phyloP scores from a whole-genome alignment of 1,140 invertebrate genomes.

The Apis florea region DNA sequence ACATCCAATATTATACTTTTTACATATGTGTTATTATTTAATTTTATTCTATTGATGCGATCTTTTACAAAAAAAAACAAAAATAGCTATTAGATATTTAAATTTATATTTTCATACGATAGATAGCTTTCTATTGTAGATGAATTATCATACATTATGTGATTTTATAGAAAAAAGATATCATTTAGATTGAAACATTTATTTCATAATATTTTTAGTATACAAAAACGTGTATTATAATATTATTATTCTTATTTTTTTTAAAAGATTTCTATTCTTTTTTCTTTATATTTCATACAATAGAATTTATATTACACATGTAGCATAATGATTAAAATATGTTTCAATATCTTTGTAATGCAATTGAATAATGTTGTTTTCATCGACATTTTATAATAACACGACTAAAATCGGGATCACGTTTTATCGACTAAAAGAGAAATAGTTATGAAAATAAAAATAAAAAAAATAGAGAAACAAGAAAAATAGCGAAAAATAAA shows the following conservation, averaged over 20 bases:
- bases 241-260: neutral
- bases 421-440: neutral
- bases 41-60: too few species aligned
- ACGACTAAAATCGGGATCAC: too few species aligned
- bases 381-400: constrained; percentile 3
- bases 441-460: neutral
- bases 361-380: neutral
- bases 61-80: neutral
- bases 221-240: neutral
- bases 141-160: constrained; percentile 7
- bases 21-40: too few species aligned
- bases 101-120: neutral
- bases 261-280: too few species aligned
- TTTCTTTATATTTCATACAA: neutral
- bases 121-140: neutral
- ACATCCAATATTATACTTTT: too few species aligned
- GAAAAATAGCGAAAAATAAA: neutral
- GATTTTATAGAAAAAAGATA: neutral
- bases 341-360: neutral
- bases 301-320: neutral
- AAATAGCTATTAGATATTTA: neutral
- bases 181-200: too few species aligned
- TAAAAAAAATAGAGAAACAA: neutral
- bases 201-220: neutral
- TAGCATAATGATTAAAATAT: neutral